Conservation (phyloP, 2,797 vertebrate species). For the Graptemys geographica region DNA sequence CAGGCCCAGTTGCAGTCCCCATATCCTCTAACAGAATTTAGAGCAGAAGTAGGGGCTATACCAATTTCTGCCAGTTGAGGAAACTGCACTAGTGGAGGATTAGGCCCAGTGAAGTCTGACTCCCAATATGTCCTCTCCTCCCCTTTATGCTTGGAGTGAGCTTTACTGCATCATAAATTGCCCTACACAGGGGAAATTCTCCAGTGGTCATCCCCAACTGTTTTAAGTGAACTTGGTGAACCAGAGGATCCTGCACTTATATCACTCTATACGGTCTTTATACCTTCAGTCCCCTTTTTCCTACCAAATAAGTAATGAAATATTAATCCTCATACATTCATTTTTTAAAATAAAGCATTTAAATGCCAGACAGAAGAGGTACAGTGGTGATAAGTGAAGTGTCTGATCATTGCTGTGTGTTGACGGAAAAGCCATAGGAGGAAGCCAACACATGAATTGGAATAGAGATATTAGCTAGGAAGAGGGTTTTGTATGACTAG, state of each 20-base stretch:
- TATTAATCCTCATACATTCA: neutral
- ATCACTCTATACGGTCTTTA: neutral
- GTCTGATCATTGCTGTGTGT: neutral
- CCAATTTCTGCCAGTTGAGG: neutral
- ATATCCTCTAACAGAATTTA: neutral
- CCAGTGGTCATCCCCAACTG: rapidly evolving
- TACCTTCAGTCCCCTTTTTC: neutral
- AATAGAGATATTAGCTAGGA: neutral
- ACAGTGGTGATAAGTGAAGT: neutral
- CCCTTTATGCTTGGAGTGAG: neutral
- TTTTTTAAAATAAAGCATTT: neutral
- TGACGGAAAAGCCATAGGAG: neutral
- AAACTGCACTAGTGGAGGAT: neutral
- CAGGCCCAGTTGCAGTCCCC: neutral
- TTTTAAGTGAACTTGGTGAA: neutral
- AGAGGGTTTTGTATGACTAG: neutral
- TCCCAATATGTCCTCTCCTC: neutral
- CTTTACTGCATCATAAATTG: neutral
- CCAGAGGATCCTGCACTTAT: neutral
- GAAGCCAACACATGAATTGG: rapidly evolving
- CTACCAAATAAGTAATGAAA: neutral
- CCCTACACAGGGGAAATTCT: neutral
- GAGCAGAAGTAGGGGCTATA: neutral
- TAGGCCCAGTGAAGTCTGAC: neutral
- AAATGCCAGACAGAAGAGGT: neutral